Evolutionary conservation across 2,113 vertebrate genomes (phyloP).

Genomic region (Forbesichthys papilliferus): DNA sequence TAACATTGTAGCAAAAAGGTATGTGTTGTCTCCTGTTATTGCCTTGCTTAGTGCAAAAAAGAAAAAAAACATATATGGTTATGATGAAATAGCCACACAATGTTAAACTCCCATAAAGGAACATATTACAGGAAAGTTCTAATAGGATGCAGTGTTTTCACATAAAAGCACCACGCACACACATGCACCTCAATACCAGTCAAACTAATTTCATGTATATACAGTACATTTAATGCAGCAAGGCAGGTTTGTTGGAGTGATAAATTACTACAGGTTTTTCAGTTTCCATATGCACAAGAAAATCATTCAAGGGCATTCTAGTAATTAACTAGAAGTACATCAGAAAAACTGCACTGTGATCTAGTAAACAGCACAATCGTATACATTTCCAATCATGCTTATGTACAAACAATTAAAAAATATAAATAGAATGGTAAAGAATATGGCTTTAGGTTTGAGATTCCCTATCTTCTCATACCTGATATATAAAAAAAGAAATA

Average conservation of each 20-base stretch:
- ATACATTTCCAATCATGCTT: constrained; percentile 71
- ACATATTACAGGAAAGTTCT: constrained; percentile 5
- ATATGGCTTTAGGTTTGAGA: constrained; percentile 71
- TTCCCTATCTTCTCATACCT: constrained; percentile 57
- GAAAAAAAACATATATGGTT: too few relatives aligned
- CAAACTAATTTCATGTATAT: constrained; percentile 22
- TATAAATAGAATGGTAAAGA: constrained; percentile 69
- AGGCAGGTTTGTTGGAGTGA: constrained; percentile 56
- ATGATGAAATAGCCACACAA: too few relatives aligned
- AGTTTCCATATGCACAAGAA: constrained; percentile 41
- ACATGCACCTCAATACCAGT: constrained; percentile 8
- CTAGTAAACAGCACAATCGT: constrained; percentile 79
- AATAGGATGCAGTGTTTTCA: constrained; percentile 10
- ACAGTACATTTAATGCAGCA: constrained; percentile 37
- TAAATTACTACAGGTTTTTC: constrained; percentile 58
- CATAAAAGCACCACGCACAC: constrained; percentile 27
- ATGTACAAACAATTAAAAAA: constrained; percentile 53
- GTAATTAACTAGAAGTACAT: constrained; percentile 66
- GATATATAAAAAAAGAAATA: constrained; percentile 73
- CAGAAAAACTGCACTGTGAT: constrained; percentile 61
- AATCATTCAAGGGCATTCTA: constrained; percentile 50
- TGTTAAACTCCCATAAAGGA: not conserved
- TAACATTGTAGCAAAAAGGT: not conserved
- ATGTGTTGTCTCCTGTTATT: too few relatives aligned
- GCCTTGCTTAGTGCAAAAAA: too few relatives aligned